phyloP scores from a whole-genome alignment of 2,113 vertebrate species.

The Acrocephalus arundinaceus region DNA sequence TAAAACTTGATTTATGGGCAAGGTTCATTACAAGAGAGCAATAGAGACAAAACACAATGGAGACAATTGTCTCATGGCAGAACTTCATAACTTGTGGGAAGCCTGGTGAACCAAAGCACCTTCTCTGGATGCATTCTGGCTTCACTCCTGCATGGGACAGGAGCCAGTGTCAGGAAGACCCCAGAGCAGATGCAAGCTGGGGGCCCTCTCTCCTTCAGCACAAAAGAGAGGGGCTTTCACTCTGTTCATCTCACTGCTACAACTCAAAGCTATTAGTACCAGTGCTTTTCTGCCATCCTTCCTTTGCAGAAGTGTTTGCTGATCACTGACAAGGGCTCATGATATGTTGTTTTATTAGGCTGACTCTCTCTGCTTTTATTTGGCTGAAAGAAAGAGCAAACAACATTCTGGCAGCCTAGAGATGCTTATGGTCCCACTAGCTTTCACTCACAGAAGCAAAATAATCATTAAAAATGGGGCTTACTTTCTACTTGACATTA shows the following conservation, averaged over 20 bases:
- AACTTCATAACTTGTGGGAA: accelerated
- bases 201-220: neutral
- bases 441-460: neutral
- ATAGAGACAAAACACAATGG: neutral
- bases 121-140: neutral
- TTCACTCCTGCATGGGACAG: neutral
- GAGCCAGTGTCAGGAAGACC: neutral
- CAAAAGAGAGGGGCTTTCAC: neutral
- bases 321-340: neutral
- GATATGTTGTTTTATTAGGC: neutral
- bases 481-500: neutral
- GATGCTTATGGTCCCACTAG: neutral
- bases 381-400: neutral
- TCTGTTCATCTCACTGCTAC: neutral
- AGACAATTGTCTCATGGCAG: neutral
- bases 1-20: neutral
- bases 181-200: neutral
- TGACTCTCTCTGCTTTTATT: neutral
- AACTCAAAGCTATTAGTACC: neutral
- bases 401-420: neutral
- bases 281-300: neutral
- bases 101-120: neutral
- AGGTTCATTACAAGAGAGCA: neutral
- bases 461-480: neutral
- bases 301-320: neutral